Evolutionary conservation across 2,888 invertebrate species (phyloP), one percentile per base, ranked within the genome.

Genomic region (Lasioglossum morio): DNA sequence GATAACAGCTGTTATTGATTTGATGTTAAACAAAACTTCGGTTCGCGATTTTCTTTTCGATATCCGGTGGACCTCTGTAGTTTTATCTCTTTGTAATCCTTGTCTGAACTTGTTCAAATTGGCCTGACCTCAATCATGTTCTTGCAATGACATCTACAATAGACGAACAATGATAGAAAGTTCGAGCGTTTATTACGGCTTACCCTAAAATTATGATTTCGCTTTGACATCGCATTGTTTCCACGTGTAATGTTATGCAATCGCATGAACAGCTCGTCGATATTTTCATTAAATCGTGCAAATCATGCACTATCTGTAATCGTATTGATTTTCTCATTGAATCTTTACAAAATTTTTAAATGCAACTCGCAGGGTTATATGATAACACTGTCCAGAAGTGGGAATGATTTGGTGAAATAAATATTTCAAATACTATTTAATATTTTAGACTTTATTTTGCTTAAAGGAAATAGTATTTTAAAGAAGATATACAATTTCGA

Each of bases 171-270:
- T 43, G 75, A 48, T 74, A 40, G n/a, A 46, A 72, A 46, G 57
- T 37, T 72, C 46, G 72, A 69, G 43, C 77, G 77, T 66, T 48
- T 72, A 60, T 72, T 76, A 48, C n/a, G n/a, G 34, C 72, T 80
- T 83, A 60, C 77, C 27, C 63, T 72, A n/a, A 30, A 83, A 76
- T 76, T 16, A 53, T 12, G 10, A 10, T 76, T 66, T 81, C 10
- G 5, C 48, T 46, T 53, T 43, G 63, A 19, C 37, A 19, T 57
- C 16, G 76, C 43, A 81, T 72, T 63, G 83, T 70, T 79, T n/a
- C 70, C 76, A 73, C 40, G 37, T 72, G 46, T 60, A 27, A 37
- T 48, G 76, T 83, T 83, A 77, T 16, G 63, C 27, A 84, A 84
- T 53, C 27, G 16, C 48, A 43, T 16, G 48, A 57, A 57, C 63